These are phyloP conservation scores for Serranus cabrilla DNA, from an alignment of 2,797 vertebrate species.

Conservation along the genomic window DNA sequence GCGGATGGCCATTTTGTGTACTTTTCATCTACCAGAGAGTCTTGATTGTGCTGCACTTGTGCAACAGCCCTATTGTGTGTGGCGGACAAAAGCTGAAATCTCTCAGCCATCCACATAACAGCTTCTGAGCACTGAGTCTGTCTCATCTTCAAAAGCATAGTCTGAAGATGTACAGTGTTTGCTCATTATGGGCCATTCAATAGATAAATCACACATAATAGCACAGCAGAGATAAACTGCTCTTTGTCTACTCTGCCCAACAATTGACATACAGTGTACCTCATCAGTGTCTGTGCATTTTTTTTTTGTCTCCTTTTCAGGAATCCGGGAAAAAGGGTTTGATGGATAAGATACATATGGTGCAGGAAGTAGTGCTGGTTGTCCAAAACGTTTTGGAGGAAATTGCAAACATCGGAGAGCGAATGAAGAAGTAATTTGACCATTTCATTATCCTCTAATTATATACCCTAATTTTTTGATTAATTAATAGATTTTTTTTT, in stretches of 20 bases:
- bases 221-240: conserved; percentile 80
- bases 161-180: conserved; percentile 82
- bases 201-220: conserved; percentile 85
- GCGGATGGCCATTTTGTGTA: conserved; percentile 83
- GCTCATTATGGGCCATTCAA: conserved; percentile 87
- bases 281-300: conserved; percentile 78
- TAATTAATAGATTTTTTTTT: background rate
- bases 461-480: background rate
- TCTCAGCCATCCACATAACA: conserved; percentile 76
- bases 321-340: conserved; percentile 94
- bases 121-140: conserved; percentile 66
- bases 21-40: conserved; percentile 83
- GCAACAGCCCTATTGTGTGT: conserved; percentile 81
- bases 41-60: conserved; percentile 85
- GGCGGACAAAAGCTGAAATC: conserved; percentile 83
- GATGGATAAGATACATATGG: conserved; percentile 97
- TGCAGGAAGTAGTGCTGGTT: conserved; percentile 94
- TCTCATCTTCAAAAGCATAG: conserved; percentile 82
- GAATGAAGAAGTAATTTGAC: conserved; percentile 94
- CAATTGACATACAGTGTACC: conserved; percentile 76
- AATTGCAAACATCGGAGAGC: conserved; percentile 93
- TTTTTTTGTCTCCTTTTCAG: conserved; percentile 76
- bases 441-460: conserved; percentile 7
- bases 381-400: conserved; percentile 94
- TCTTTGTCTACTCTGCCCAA: conserved; percentile 78